Evolutionary conservation across 1,140 invertebrate genomes (phyloP).

Genomic region (Thaumetopoea pityocampa): DNA sequence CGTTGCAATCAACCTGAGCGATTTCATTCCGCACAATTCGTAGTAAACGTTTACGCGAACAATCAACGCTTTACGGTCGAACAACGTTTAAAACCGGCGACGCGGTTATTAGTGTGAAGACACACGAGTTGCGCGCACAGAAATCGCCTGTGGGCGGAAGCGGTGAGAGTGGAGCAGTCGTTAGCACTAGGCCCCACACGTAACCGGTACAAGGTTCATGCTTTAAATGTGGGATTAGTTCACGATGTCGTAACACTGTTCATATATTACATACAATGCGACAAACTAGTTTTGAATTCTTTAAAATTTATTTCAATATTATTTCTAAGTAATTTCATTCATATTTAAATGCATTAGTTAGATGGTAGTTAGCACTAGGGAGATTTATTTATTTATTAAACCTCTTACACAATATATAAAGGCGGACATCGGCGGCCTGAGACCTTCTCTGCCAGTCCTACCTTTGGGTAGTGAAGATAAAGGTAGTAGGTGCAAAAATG

Average conservation of each 20-base stretch:
- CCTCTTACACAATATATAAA: too few species aligned
- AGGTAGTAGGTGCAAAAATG: too few species aligned
- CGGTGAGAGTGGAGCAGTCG: conserved; percentile 20
- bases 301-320: too few species aligned
- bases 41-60: conserved; percentile 16
- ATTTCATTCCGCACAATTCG: conserved; percentile 15
- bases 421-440: too few species aligned
- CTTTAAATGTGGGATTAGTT: conserved; percentile 26
- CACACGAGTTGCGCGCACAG: conserved; percentile 20
- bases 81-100: conserved; percentile 25
- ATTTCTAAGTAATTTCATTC: too few species aligned
- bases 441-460: too few species aligned
- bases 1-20: conserved; percentile 7
- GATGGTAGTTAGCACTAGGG: too few species aligned
- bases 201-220: conserved; percentile 28
- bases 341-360: too few species aligned
- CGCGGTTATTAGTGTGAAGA: conserved; percentile 28
- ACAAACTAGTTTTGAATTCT: too few species aligned
- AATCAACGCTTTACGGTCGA: conserved; percentile 19
- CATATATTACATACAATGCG: conserved; percentile 6
- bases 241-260: conserved; percentile 10
- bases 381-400: too few species aligned
- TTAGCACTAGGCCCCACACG: conserved; percentile 14
- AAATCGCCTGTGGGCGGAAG: conserved; percentile 30
- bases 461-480: too few species aligned